phyloP scores from a whole-genome alignment of 2,888 invertebrate species.

The Nephrotoma flavescens region DNA sequence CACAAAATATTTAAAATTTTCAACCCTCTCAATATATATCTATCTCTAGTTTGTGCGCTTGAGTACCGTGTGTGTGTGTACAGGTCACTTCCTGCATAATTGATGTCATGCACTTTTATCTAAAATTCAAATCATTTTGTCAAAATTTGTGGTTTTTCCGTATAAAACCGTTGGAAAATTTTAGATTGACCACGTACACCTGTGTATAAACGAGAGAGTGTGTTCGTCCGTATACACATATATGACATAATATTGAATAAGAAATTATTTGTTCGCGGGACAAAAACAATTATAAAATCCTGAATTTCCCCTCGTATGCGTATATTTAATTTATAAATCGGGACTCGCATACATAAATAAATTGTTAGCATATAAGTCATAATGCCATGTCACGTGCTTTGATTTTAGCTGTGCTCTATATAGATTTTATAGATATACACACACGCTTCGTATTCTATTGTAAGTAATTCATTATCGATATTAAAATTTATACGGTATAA shows the following conservation, averaged over 20 bases:
- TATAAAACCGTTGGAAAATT: not conserved
- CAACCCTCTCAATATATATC: not conserved
- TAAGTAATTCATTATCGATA: not conserved
- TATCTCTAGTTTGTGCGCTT: not conserved
- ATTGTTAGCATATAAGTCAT: not conserved
- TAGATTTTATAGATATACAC: not conserved
- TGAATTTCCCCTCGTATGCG: not conserved
- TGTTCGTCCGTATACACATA: not conserved
- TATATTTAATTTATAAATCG: not conserved
- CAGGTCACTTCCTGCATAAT: conserved; percentile 3
- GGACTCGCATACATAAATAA: not conserved
- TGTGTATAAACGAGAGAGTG: not conserved
- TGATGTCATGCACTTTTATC: conserved; percentile 4
- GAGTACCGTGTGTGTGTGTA: not conserved
- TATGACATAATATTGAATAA: not conserved
- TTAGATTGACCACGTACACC: not conserved
- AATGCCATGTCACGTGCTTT: not conserved
- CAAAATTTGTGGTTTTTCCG: not conserved
- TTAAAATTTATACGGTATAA: not conserved
- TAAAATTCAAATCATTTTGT: not conserved
- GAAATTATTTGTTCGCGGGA: not conserved
- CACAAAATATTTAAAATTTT: not conserved
- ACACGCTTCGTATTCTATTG: not conserved
- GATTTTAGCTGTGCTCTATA: too few species aligned
- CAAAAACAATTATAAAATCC: not conserved